Percentiles rank a stretch among this genome's conserved stretches.
Evolutionary conservation across 2,113 vertebrate species (phyloP).

Genomic region (Trematomus loennbergii): DNA sequence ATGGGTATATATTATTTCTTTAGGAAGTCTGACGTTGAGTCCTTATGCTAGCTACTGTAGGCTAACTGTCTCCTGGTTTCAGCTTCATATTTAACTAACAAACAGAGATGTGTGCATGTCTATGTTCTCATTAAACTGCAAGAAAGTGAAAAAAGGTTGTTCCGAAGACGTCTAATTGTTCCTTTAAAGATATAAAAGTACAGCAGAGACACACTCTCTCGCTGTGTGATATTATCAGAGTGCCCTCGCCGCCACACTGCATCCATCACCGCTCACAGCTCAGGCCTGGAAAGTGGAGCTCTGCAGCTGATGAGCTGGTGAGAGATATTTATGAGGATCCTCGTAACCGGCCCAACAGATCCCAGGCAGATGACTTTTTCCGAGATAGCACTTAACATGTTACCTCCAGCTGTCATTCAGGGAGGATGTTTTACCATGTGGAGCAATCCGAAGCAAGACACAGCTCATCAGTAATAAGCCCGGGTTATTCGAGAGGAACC

Average conservation of each 20-base stretch:
- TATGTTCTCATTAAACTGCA: not conserved
- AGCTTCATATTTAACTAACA: not conserved
- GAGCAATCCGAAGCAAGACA: constrained; percentile 11
- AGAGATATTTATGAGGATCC: constrained; percentile 85
- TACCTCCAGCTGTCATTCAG: constrained; percentile 66
- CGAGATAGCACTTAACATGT: constrained; percentile 69
- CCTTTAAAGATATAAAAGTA: not conserved
- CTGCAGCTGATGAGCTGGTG: constrained; percentile 84
- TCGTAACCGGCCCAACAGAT: constrained; percentile 75
- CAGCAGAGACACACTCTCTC: constrained; percentile 11
- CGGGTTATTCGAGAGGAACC: not conserved
- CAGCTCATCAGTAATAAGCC: constrained; percentile 55
- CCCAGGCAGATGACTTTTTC: constrained; percentile 78
- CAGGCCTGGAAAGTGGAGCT: constrained; percentile 47
- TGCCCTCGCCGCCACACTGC: constrained; percentile 62
- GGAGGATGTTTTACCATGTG: constrained; percentile 36
- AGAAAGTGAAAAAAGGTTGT: not conserved
- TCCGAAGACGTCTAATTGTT: not conserved
- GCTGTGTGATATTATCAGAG: constrained; percentile 45
- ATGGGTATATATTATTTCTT: not conserved
- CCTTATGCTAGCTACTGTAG: not conserved
- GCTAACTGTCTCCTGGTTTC: not conserved
- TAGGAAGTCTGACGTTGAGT: not conserved
- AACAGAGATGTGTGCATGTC: not conserved
- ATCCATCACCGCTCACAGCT: constrained; percentile 74